A percentile compares a stretch with the other conserved stretches of the same genome.
phyloP scores from a whole-genome alignment of 2,113 vertebrate genomes.

The Coturnix japonica region DNA sequence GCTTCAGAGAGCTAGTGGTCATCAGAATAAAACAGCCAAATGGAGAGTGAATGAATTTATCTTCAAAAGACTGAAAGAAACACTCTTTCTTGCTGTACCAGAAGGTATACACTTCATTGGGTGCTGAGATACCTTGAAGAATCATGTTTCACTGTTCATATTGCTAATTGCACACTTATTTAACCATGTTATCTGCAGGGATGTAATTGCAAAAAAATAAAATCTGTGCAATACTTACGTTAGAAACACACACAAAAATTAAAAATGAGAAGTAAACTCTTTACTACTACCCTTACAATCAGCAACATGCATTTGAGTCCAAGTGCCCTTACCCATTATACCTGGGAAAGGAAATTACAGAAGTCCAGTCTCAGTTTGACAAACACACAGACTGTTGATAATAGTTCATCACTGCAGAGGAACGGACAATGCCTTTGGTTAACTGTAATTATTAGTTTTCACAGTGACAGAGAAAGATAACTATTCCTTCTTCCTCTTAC shows the following conservation, averaged over 20 bases:
- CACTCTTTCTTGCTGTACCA: background rate
- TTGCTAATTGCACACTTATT: background rate
- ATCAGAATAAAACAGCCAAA: background rate
- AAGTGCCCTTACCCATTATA: background rate
- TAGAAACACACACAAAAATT: background rate
- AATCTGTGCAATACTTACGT: background rate
- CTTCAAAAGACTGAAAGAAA: background rate
- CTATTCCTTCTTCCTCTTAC: background rate
- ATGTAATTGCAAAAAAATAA: background rate
- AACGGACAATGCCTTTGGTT: background rate
- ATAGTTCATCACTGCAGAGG: background rate
- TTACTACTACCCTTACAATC: background rate
- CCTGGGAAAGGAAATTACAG: background rate
- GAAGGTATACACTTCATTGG: background rate
- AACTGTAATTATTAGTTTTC: background rate
- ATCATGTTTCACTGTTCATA: background rate
- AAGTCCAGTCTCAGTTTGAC: background rate
- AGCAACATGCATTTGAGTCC: background rate
- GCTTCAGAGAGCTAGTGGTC: background rate
- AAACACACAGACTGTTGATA: accelerated
- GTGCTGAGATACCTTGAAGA: background rate
- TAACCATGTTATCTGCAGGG: background rate
- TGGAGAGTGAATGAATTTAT: background rate
- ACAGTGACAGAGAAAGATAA: background rate
- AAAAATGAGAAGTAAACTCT: background rate